phyloP scores from a whole-genome alignment of 2,888 invertebrate species.

The Calameuta idolon region DNA sequence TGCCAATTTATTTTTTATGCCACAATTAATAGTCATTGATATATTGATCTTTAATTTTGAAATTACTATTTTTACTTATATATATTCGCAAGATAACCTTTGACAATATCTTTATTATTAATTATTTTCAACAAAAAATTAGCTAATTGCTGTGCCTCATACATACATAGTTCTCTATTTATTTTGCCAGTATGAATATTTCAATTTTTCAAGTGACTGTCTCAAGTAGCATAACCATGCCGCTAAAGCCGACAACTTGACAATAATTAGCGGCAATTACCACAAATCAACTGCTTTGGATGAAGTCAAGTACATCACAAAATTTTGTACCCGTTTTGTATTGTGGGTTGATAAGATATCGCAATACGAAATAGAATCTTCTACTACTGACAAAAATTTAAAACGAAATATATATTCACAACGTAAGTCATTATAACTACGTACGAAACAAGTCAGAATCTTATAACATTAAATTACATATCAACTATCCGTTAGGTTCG shows the following conservation, averaged over 20 bases:
- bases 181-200: not conserved
- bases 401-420: not conserved
- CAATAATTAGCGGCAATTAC: slow-evolving; percentile 25
- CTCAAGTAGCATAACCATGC: slow-evolving; percentile 11
- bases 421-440: not conserved
- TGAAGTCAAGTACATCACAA: slow-evolving; percentile 22
- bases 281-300: slow-evolving; percentile 25
- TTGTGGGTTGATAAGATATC: not conserved
- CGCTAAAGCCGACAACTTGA: slow-evolving; percentile 20
- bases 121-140: no score
- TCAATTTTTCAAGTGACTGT: slow-evolving; percentile 11
- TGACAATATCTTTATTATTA: no score
- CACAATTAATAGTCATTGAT: not conserved
- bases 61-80: not conserved
- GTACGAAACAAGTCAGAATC: not conserved
- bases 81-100: no score
- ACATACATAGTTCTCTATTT: not conserved
- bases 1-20: not conserved
- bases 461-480: not conserved
- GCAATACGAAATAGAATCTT: not conserved
- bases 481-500: not conserved
- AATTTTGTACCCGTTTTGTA: slow-evolving; percentile 10
- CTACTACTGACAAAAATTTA: not conserved
- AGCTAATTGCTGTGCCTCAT: not conserved
- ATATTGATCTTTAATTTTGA: not conserved